These are phyloP conservation scores for Anolis apletophallus DNA, from an alignment of 2,797 vertebrate species.

Conservation along the genomic window DNA sequence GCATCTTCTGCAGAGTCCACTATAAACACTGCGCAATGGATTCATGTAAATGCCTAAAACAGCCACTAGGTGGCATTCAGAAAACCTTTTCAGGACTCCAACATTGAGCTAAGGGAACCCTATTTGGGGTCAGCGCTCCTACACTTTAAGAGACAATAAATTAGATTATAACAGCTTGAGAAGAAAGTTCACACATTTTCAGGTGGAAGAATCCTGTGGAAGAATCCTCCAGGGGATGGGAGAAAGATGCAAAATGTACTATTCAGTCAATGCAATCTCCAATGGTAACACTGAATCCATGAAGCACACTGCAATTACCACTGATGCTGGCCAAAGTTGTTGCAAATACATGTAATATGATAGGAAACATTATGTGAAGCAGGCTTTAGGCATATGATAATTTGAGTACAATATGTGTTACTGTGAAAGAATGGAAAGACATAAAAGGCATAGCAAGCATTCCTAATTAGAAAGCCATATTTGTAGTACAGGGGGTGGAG, in stretches of 20 bases:
- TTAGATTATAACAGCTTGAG: background rate
- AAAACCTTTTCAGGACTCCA: too few species aligned
- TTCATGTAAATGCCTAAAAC: too few species aligned
- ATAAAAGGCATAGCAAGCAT: background rate
- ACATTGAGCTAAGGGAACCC: too few species aligned
- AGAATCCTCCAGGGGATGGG: too few species aligned
- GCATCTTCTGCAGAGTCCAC: too few species aligned
- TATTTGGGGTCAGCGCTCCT: too few species aligned
- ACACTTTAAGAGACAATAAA: too few species aligned
- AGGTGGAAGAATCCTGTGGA: too few species aligned
- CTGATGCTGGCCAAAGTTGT: background rate
- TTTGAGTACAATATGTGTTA: background rate
- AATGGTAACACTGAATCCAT: background rate
- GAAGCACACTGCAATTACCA: background rate
- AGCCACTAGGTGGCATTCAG: too few species aligned
- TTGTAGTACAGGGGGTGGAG: background rate
- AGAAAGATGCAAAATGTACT: too few species aligned
- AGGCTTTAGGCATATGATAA: background rate
- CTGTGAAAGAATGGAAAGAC: background rate
- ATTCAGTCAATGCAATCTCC: background rate
- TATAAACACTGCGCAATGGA: too few species aligned
- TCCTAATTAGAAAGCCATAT: constrained; percentile 1
- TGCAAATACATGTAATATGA: background rate
- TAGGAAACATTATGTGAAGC: background rate
- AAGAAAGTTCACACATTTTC: background rate